Evolutionary conservation across 1,140 invertebrate species (phyloP).

Genomic region (Aphaenogaster floridana): DNA sequence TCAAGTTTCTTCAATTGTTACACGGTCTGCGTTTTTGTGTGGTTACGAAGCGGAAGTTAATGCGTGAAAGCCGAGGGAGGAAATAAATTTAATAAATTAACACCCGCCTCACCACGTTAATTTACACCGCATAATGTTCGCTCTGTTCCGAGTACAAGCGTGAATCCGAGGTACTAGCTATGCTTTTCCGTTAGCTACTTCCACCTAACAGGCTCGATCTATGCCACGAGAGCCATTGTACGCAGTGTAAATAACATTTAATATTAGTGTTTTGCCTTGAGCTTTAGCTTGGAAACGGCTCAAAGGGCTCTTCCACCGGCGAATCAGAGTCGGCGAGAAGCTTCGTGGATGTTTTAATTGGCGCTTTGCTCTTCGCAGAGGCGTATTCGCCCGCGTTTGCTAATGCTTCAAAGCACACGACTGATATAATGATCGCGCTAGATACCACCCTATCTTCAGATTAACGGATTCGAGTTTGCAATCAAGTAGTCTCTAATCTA

Average conservation of each 20-base stretch:
- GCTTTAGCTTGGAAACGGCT: conserved; percentile 33
- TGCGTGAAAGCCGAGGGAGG: not conserved
- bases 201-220: conserved; percentile 21
- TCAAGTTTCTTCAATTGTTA: not conserved
- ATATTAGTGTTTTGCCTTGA: conserved; percentile 61
- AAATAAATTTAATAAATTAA: conserved; percentile 62
- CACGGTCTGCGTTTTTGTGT: not conserved
- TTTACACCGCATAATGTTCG: conserved; percentile 47
- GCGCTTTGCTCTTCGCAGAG: conserved; percentile 28
- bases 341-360: conserved; percentile 59
- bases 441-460: conserved; percentile 40
- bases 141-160: conserved; percentile 8
- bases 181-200: conserved; percentile 33
- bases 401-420: conserved; percentile 54
- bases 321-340: conserved; percentile 25
- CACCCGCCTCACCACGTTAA: conserved; percentile 28
- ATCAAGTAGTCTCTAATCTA: conserved; percentile 60
- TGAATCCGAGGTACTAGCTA: conserved; percentile 23
- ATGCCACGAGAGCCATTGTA: conserved; percentile 21
- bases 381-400: conserved; percentile 25
- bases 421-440: conserved; percentile 58
- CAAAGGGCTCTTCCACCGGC: conserved; percentile 27
- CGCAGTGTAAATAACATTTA: conserved; percentile 61
- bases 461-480: conserved; percentile 50
- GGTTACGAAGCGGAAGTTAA: conserved; percentile 26